Conservation (phyloP, 37 sponge, comb jelly and placozoan species). For the Haliclona indistincta region DNA sequence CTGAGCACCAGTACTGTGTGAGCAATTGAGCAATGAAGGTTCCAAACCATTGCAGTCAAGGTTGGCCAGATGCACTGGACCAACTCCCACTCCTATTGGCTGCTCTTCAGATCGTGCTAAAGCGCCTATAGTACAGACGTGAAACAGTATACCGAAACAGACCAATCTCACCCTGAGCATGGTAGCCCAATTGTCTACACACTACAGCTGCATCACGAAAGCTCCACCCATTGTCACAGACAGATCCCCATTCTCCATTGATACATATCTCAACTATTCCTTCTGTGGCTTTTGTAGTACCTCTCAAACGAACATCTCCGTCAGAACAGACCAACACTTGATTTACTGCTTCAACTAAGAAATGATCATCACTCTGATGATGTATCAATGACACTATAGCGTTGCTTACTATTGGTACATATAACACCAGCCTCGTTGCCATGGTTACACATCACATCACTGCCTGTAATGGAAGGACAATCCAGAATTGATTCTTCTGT, state of each 20-base stretch:
- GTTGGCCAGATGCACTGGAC: not conserved
- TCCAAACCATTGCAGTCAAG: constrained; percentile 1
- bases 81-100: not conserved
- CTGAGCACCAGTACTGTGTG: not conserved
- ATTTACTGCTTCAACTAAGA: not conserved
- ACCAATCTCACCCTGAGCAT: not conserved
- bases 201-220: constrained; percentile 3
- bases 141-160: too few relatives aligned
- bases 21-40: not conserved
- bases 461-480: constrained; percentile 2
- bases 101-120: not conserved
- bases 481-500: not conserved
- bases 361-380: too few relatives aligned
- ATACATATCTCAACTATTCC: constrained; percentile 7
- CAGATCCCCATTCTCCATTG: not conserved
- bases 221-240: constrained; percentile 4
- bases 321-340: not conserved
- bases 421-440: constrained; percentile 9
- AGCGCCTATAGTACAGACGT: not conserved
- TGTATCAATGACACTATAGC: too few relatives aligned
- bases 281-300: not conserved
- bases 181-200: constrained; percentile 2
- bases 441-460: not conserved
- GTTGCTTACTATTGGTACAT: constrained; percentile 1
- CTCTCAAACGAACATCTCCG: not conserved